These are phyloP conservation scores for Leucophenga montana DNA, from an alignment of 2,888 invertebrate genomes.

Conservation along the genomic window DNA sequence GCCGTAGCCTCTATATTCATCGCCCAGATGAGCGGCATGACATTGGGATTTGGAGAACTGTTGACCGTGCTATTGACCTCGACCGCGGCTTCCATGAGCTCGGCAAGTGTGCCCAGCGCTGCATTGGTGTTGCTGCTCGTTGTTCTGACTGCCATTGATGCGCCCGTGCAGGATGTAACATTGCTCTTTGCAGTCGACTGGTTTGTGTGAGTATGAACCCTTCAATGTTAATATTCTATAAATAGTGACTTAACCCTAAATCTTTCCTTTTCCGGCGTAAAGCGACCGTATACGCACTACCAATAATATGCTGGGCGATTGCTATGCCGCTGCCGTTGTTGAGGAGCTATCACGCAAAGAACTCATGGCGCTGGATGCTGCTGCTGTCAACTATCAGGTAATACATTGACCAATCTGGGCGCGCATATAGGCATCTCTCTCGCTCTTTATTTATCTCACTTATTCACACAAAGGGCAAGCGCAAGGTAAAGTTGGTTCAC, in stretches of 20 bases:
- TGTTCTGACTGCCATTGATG: constrained; percentile 86
- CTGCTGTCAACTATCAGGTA: constrained; percentile 77
- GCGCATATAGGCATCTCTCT: background rate
- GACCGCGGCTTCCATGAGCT: constrained; percentile 90
- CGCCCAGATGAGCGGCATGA: constrained; percentile 88
- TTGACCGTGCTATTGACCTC: constrained; percentile 89
- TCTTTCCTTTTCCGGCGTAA: constrained; percentile 54
- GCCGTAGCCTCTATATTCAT: constrained; percentile 90
- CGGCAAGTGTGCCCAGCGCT: constrained; percentile 90
- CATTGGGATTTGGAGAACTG: constrained; percentile 86
- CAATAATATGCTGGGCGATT: constrained; percentile 91
- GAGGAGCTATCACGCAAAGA: constrained; percentile 88
- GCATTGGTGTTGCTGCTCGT: constrained; percentile 87
- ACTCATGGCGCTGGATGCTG: constrained; percentile 83
- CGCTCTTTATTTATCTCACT: too few species aligned
- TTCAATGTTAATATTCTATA: background rate
- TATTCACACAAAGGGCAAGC: background rate
- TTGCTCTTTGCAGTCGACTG: constrained; percentile 90
- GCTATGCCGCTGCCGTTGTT: constrained; percentile 89
- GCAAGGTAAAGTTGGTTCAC: constrained; percentile 11
- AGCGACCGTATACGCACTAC: constrained; percentile 90
- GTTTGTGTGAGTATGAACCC: constrained; percentile 83
- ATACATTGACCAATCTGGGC: constrained; percentile 19
- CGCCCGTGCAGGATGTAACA: constrained; percentile 86
- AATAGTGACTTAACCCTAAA: background rate